These are phyloP conservation scores for Chelon auratus DNA, from an alignment of 2,797 vertebrate genomes.

Conservation along the genomic window DNA sequence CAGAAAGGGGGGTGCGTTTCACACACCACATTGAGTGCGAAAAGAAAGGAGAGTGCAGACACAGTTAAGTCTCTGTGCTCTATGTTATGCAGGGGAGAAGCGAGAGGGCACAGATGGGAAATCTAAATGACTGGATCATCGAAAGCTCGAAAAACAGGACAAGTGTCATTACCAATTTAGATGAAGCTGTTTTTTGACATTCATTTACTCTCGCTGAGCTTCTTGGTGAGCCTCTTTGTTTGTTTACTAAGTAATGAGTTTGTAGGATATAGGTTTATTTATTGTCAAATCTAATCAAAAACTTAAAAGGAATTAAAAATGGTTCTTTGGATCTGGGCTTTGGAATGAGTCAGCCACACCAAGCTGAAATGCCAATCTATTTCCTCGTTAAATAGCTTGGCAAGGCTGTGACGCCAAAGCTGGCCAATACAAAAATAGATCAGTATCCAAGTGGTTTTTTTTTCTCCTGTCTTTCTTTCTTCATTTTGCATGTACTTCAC, in stretches of 20 bases:
- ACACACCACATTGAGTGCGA: slow-evolving; percentile 86
- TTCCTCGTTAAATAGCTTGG: slow-evolving; percentile 59
- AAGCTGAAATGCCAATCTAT: slow-evolving; percentile 71
- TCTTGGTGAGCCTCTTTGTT: slow-evolving; percentile 25
- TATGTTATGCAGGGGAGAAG: slow-evolving; percentile 71
- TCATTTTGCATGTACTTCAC: slow-evolving; percentile 50
- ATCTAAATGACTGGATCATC: slow-evolving; percentile 77
- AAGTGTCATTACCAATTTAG: slow-evolving; percentile 80
- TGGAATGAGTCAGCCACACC: slow-evolving; percentile 65
- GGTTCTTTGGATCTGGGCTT: slow-evolving; percentile 34
- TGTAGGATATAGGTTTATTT: slow-evolving; percentile 24
- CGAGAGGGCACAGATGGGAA: slow-evolving; percentile 85
- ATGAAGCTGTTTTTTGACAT: slow-evolving; percentile 67
- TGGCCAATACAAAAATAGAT: slow-evolving; percentile 72
- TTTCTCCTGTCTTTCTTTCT: slow-evolving; percentile 16
- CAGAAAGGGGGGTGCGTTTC: slow-evolving; percentile 74
- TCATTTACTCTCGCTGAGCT: slow-evolving; percentile 35
- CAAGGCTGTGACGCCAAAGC: slow-evolving; percentile 54
- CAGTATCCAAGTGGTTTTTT: slow-evolving; percentile 64
- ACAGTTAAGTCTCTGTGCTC: slow-evolving; percentile 72
- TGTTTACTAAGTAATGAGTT: slow-evolving; percentile 35
- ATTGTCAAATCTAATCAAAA: slow-evolving; percentile 28
- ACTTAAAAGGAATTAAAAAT: slow-evolving; percentile 44
- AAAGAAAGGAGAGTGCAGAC: slow-evolving; percentile 73
- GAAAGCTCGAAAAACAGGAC: slow-evolving; percentile 71